phyloP scores from a whole-genome alignment of 2,888 invertebrate genomes.

The Synanthedon formicaeformis region DNA sequence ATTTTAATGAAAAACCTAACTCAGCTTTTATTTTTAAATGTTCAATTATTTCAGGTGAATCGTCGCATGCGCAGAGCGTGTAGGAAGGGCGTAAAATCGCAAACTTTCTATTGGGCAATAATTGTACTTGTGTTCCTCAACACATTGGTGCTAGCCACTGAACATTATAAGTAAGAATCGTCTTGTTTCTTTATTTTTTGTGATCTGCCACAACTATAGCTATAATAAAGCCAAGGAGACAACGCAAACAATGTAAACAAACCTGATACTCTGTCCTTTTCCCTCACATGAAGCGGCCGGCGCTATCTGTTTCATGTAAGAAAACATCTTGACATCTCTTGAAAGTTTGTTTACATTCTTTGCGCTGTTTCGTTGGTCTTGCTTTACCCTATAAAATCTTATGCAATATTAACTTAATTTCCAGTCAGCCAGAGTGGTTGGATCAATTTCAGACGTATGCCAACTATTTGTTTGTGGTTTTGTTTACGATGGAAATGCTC shows the following conservation, averaged over 20 bases:
- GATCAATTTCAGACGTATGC: conserved; percentile 96
- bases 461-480: conserved; percentile 95
- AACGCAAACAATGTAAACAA: no score
- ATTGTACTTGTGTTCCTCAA: conserved; percentile 97
- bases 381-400: background rate
- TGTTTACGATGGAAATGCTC: conserved; percentile 99
- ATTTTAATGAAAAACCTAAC: no score
- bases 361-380: no score
- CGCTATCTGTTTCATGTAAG: no score
- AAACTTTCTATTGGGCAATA: conserved; percentile 98
- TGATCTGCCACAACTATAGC: no score
- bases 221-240: no score
- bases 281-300: no score
- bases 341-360: no score
- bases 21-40: no score
- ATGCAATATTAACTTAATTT: conserved; percentile 6
- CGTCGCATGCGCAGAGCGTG: conserved; percentile 90
- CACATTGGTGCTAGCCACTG: conserved; percentile 95
- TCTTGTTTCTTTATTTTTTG: background rate
- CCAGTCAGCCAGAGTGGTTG: conserved; percentile 86
- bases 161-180: conserved; percentile 79
- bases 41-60: conserved; percentile 68
- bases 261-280: no score
- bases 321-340: no score
- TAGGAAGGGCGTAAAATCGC: conserved; percentile 95